phyloP scores from a whole-genome alignment of 2,113 vertebrate species.

The Bambusicola thoracicus region DNA sequence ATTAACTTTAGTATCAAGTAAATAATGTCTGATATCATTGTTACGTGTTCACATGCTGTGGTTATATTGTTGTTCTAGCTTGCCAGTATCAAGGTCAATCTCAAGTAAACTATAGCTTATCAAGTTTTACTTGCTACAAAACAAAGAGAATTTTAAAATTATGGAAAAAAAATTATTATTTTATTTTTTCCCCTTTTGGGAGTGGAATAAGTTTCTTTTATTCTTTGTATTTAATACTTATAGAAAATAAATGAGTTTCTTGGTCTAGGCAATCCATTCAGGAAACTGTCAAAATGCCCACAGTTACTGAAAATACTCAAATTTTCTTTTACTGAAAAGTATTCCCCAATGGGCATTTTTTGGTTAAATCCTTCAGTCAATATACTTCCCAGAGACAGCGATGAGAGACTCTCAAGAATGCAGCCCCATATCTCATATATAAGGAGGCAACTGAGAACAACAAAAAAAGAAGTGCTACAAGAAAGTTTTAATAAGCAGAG shows the following conservation, averaged over 20 bases:
- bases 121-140: not conserved
- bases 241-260: not conserved
- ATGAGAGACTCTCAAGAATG: conserved; percentile 27
- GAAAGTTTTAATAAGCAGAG: not conserved
- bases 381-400: not conserved
- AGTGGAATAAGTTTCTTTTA: not conserved
- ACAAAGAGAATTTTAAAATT: not conserved
- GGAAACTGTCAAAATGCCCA: not conserved
- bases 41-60: not conserved
- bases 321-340: not conserved
- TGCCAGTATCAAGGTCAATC: not conserved
- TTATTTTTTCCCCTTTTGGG: not conserved
- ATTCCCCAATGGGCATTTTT: not conserved
- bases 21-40: not conserved
- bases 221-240: not conserved
- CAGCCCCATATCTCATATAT: not conserved
- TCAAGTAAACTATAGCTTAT: not conserved
- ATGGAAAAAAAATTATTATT: not conserved
- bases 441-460: not conserved
- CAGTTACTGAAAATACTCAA: not conserved
- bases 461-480: not conserved
- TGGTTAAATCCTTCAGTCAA: conserved; percentile 5
- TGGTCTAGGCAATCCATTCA: not conserved
- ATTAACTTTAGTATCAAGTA: not conserved
- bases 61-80: not conserved